A percentile compares a stretch with the other conserved stretches of the same genome.
Evolutionary conservation across 2,113 vertebrate genomes (phyloP).

Genomic region (Laterallus jamaicensis): DNA sequence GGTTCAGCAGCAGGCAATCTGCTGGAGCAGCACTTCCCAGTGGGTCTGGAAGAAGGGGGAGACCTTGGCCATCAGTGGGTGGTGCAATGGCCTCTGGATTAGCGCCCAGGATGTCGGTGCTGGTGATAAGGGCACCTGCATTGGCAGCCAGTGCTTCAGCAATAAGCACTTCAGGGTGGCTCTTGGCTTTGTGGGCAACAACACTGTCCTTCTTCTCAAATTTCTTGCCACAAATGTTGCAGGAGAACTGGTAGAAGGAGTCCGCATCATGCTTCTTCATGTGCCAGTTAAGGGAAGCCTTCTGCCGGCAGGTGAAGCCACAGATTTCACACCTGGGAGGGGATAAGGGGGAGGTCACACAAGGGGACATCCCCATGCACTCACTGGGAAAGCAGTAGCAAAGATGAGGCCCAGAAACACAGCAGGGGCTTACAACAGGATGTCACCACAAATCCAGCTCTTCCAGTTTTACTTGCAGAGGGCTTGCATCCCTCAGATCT

Average conservation of each 20-base stretch:
- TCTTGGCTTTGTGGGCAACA: conserved; percentile 97
- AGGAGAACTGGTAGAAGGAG: conserved; percentile 97
- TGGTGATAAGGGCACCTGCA: conserved; percentile 91
- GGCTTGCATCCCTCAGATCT: not conserved
- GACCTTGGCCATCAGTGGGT: conserved; percentile 72
- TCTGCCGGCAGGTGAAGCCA: conserved; percentile 97
- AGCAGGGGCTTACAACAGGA: not conserved
- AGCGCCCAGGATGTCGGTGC: conserved; percentile 83
- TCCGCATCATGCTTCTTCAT: conserved; percentile 99
- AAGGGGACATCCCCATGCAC: not conserved
- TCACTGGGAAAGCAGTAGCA: rapidly evolving
- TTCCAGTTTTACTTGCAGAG: not conserved
- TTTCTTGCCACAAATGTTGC: conserved; percentile 97
- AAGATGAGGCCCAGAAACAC: not conserved
- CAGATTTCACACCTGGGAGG: conserved; percentile 93
- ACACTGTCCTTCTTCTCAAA: conserved; percentile 99
- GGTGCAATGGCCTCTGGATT: conserved; percentile 78
- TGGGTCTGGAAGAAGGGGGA: conserved; percentile 77
- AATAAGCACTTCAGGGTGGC: conserved; percentile 95
- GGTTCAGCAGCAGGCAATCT: conserved; percentile 75
- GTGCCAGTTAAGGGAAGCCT: conserved; percentile 99
- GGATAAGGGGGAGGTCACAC: not conserved
- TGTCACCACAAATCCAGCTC: not conserved
- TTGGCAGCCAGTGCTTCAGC: conserved; percentile 97
- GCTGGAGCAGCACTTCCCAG: conserved; percentile 72